Conservation (phyloP, 2,797 vertebrate genomes). For the Bovichtus diacanthus region DNA sequence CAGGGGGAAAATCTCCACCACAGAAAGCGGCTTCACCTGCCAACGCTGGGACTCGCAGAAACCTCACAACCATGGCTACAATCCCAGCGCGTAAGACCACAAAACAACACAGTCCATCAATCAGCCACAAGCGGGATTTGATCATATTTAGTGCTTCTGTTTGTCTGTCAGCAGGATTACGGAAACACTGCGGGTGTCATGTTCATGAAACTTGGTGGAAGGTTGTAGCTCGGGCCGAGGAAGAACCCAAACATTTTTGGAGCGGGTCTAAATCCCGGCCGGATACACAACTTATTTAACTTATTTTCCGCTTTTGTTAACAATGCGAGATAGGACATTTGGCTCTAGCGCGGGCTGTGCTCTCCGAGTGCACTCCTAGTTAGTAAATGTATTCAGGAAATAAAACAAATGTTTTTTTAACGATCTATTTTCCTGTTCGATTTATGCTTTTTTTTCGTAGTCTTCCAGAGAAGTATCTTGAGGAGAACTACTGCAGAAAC, state of each 20-base stretch:
- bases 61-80: slow-evolving; percentile 93
- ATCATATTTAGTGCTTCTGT: no score
- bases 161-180: no score
- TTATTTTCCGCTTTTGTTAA: no score
- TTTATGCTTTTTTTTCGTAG: slow-evolving; percentile 74
- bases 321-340: no score
- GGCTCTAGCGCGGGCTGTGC: no score
- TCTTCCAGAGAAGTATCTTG: slow-evolving; percentile 92
- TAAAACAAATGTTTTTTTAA: neutral
- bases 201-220: no score
- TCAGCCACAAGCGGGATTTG: neutral
- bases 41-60: slow-evolving; percentile 92
- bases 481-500: slow-evolving; percentile 96
- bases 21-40: slow-evolving; percentile 86
- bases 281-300: no score
- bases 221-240: no score
- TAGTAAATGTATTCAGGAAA: neutral
- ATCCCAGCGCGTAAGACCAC: slow-evolving; percentile 88
- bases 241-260: no score
- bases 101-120: neutral
- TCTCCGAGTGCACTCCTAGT: no score
- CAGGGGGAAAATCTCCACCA: slow-evolving; percentile 87
- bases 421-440: neutral
- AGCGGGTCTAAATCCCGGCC: no score
- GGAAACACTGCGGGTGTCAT: no score